Evolutionary conservation across 2,113 vertebrate genomes (phyloP), one percentile per base, ranked within the genome.

Genomic region (Sakesphorus luctuosus): DNA sequence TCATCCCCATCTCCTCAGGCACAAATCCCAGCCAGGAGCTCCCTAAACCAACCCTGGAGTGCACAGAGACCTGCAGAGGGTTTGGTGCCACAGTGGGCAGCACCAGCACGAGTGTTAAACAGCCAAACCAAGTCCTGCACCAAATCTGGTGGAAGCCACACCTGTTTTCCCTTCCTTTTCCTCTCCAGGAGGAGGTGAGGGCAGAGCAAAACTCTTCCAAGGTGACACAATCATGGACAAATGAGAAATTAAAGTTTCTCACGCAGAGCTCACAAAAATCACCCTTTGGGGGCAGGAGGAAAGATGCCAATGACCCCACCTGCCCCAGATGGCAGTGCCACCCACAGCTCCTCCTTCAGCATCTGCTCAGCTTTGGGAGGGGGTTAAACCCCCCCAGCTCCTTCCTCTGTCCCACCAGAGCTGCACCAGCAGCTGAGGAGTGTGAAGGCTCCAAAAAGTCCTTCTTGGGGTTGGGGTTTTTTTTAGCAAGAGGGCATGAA

Each of bases 1-100:
- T 49, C 8, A 8, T 53, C 53, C 65, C 13, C 53, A 29, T 10
- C 4, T 1, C 0, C 3, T 4, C 2, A 3, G 40, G 40, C 20
- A 35, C 18, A 10, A 12, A 55, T n/a, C 47, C 36, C 49, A 78
- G n/a, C 43, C 26, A 16, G 38, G 18, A 87, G 40, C 28, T 49
- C 24, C 83, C 65, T n/a, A 38, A 7, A 71, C 53, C 20, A 73
- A 11, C 46, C 53, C 47, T 10, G 35, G 31, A 1, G 3, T 25
- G n/a, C 24, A 23, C 38, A 3, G 2, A 9, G 50, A 14, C 8
- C 23, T 14, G 55, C 1, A 4, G 46, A 19, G 7, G 52, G 28
- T 50, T 56, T 44, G 40, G 76, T 8, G 14, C 35, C 18, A 20
- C 62, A 20, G n/a, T n/a, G n/a, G 62, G 38, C 26, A 14, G 40